These are phyloP conservation scores for Apodemia mormo DNA, from an alignment of 2,888 invertebrate genomes.

Conservation along the genomic window DNA sequence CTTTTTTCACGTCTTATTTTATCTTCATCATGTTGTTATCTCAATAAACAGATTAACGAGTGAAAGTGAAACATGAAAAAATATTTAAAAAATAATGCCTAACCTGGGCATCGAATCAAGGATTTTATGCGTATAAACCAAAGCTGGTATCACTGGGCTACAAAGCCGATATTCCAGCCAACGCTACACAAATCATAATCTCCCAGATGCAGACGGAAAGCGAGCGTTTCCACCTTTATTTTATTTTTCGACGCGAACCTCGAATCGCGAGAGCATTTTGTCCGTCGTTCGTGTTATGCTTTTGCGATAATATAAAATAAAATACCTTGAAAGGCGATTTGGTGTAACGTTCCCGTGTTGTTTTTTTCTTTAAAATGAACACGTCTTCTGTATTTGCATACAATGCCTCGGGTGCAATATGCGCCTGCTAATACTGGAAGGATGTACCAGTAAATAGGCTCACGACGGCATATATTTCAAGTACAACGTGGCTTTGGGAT, in stretches of 20 bases:
- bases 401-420: constrained; percentile 75
- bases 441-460: constrained; percentile 34
- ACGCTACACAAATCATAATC: constrained; percentile 17
- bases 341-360: constrained; percentile 47
- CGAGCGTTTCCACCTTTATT: neutral
- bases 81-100: too few species aligned
- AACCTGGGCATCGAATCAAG: neutral
- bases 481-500: constrained; percentile 10
- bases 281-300: constrained; percentile 49
- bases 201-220: constrained; percentile 10
- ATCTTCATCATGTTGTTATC: too few species aligned
- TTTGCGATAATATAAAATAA: constrained; percentile 65
- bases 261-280: constrained; percentile 18
- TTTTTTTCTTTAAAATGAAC: constrained; percentile 70
- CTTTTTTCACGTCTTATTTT: too few species aligned
- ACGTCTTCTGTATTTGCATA: constrained; percentile 74
- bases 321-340: constrained; percentile 53
- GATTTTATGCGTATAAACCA: neutral
- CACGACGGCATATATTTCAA: constrained; percentile 30
- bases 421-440: constrained; percentile 57
- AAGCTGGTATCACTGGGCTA: neutral
- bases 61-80: too few species aligned
- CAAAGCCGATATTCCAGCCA: constrained; percentile 24
- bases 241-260: constrained; percentile 2
- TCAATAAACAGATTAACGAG: too few species aligned